Conservation (phyloP, 2,888 invertebrate genomes). For the Ditylenchus weischeri region DNA sequence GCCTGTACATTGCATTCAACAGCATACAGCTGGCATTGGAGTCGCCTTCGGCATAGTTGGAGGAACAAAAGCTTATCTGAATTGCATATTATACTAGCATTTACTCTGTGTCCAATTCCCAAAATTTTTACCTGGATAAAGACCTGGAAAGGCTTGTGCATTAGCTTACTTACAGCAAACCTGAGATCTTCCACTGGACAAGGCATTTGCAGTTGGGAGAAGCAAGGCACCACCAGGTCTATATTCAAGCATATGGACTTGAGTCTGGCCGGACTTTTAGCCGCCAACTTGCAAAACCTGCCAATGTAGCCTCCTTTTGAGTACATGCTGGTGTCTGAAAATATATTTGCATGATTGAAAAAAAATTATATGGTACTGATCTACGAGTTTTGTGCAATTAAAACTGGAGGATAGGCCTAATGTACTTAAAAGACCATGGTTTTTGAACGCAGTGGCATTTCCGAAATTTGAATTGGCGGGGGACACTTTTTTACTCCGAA, state of each 20-base stretch:
- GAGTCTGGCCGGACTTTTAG: conserved; percentile 22
- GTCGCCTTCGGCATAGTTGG: conserved; percentile 22
- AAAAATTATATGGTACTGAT: no score
- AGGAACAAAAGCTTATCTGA: conserved; percentile 36
- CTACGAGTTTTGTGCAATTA: no score
- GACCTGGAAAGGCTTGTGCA: conserved; percentile 37
- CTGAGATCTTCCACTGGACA: conserved; percentile 44
- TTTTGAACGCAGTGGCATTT: no score
- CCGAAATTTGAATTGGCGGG: no score
- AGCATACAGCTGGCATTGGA: conserved; percentile 20
- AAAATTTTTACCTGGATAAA: conserved; percentile 39
- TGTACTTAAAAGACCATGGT: no score
- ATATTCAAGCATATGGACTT: conserved; percentile 42
- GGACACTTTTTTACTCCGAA: no score
- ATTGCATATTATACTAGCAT: neutral
- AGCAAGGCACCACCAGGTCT: conserved; percentile 44
- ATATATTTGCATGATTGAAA: neutral
- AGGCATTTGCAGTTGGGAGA: conserved; percentile 31
- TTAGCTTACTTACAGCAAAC: conserved; percentile 37
- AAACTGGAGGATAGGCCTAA: no score
- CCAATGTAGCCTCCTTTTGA: conserved; percentile 42
- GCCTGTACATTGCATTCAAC: conserved; percentile 24
- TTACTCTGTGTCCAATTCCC: neutral
- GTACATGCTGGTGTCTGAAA: conserved; percentile 41
- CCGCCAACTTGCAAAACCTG: conserved; percentile 32